A percentile compares a stretch with the other conserved stretches of the same genome.
Conservation (phyloP, 2,113 vertebrate species). For the Rhabdomys dilectus region DNA sequence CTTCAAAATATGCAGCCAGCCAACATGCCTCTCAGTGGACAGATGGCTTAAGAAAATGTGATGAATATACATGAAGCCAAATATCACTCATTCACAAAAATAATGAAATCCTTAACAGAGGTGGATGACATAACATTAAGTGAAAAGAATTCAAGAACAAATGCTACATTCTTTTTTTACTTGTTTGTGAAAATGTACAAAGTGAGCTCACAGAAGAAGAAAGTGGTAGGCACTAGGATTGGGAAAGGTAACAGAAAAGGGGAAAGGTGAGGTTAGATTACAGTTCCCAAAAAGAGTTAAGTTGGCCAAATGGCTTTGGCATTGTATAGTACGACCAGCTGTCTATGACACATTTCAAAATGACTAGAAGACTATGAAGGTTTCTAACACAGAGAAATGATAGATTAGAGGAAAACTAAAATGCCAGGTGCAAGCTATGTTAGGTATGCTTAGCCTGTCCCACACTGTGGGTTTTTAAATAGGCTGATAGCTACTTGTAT, state of each 20-base stretch:
- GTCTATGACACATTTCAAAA: background rate
- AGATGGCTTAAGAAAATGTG: background rate
- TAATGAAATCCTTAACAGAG: background rate
- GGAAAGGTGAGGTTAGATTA: background rate
- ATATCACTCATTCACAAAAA: background rate
- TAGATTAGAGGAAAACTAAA: background rate
- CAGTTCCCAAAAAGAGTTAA: background rate
- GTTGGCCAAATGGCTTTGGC: too few species aligned
- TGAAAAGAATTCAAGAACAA: background rate
- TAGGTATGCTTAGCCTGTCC: background rate
- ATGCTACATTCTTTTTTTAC: background rate
- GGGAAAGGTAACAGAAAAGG: accelerated
- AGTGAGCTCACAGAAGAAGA: background rate
- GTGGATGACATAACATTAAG: background rate
- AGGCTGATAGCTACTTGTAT: background rate
- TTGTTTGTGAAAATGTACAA: background rate
- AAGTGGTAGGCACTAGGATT: background rate
- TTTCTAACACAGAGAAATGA: background rate
- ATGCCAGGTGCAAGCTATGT: background rate
- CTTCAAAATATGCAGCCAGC: background rate
- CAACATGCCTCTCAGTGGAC: background rate
- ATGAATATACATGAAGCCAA: background rate
- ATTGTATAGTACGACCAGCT: background rate
- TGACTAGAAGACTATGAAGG: background rate
- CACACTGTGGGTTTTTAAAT: background rate